These are phyloP conservation scores for Ptilorrhoa leucosticta DNA, from an alignment of 2,113 vertebrate genomes.

Conservation along the genomic window DNA sequence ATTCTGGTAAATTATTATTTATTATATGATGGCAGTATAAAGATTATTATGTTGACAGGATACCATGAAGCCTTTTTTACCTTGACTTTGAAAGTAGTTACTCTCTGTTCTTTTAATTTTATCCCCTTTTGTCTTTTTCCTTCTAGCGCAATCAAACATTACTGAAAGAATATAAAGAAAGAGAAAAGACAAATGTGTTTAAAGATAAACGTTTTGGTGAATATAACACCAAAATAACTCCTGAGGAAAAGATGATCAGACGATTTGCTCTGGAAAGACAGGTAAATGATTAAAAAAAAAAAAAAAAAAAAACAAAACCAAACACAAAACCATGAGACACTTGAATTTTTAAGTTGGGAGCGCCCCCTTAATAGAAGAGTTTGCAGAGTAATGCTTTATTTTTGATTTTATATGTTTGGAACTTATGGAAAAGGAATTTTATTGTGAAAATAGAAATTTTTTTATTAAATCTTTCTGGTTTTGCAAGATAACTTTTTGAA, in stretches of 20 bases:
- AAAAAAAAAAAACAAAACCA: not conserved
- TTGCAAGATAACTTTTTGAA: not conserved
- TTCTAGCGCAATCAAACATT: slow-evolving; percentile 89
- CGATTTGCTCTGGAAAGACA: slow-evolving; percentile 92
- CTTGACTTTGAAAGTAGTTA: not conserved
- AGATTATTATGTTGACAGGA: not conserved
- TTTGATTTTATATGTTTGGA: not conserved
- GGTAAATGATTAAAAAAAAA: slow-evolving; percentile 61
- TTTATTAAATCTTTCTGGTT: not conserved
- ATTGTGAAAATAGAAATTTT: not conserved
- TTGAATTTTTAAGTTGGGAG: not conserved
- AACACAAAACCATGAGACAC: not conserved
- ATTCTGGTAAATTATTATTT: not conserved
- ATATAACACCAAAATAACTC: slow-evolving; percentile 81
- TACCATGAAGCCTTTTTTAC: not conserved
- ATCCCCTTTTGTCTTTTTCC: not conserved
- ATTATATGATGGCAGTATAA: not conserved
- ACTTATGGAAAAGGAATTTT: accelerated
- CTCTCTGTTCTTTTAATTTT: not conserved
- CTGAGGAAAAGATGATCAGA: slow-evolving; percentile 92
- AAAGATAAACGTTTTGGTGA: slow-evolving; percentile 89
- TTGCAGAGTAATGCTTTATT: not conserved
- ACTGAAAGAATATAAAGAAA: slow-evolving; percentile 88
- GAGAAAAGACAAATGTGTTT: slow-evolving; percentile 84
- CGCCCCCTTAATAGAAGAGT: accelerated